These are phyloP conservation scores for Papilio glaucus DNA, from an alignment of 1,140 invertebrate species.

Conservation along the genomic window DNA sequence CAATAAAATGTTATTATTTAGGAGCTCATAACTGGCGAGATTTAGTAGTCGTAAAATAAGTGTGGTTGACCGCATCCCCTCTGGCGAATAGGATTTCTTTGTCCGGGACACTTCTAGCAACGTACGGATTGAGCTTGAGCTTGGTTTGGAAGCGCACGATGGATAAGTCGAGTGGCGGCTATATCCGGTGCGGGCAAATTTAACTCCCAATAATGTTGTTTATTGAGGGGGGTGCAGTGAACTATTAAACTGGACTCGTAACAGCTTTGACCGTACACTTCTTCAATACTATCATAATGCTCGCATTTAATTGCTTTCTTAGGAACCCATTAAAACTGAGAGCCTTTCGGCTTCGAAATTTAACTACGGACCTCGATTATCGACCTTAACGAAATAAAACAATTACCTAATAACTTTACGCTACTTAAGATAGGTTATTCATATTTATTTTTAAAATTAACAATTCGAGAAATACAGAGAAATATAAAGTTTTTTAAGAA, in stretches of 20 bases:
- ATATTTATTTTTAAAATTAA: background rate
- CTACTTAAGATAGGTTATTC: slow-evolving; percentile 24
- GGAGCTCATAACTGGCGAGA: slow-evolving; percentile 74
- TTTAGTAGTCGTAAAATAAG: slow-evolving; percentile 77
- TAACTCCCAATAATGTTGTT: slow-evolving; percentile 78
- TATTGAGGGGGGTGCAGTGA: slow-evolving; percentile 81
- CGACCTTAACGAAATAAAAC: slow-evolving; percentile 59
- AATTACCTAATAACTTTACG: slow-evolving; percentile 26
- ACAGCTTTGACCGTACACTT: slow-evolving; percentile 78
- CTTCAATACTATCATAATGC: slow-evolving; percentile 81
- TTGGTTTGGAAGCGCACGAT: slow-evolving; percentile 66
- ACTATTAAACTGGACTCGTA: slow-evolving; percentile 77
- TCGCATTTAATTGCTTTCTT: slow-evolving; percentile 79
- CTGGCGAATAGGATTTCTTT: slow-evolving; percentile 57
- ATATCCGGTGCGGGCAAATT: slow-evolving; percentile 81
- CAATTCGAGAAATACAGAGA: no score
- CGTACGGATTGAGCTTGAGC: slow-evolving; percentile 47
- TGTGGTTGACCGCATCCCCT: slow-evolving; percentile 60
- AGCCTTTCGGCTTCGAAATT: slow-evolving; percentile 71
- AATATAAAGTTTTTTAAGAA: background rate
- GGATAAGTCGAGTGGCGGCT: slow-evolving; percentile 76
- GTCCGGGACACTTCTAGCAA: slow-evolving; percentile 48
- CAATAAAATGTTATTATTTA: slow-evolving; percentile 82
- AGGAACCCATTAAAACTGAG: slow-evolving; percentile 74
- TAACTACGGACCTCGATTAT: slow-evolving; percentile 55